phyloP scores from a whole-genome alignment of 2,888 invertebrate species.

The Andrena fulva region DNA sequence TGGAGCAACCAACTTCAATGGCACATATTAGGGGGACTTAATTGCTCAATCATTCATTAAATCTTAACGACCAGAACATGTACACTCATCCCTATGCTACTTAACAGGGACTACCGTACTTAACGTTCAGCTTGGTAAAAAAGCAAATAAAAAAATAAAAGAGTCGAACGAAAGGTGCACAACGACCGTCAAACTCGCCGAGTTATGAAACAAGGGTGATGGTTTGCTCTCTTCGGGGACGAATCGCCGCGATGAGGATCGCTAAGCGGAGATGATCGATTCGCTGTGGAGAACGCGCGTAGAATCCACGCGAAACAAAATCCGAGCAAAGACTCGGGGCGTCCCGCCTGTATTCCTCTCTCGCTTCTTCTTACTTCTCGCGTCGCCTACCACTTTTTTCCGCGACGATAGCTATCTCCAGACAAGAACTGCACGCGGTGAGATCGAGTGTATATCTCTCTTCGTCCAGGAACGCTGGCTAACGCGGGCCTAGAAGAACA shows the following conservation, averaged over 20 bases:
- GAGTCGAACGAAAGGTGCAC: background rate
- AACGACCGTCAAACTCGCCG: background rate
- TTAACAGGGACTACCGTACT: background rate
- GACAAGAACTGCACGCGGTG: slow-evolving; percentile 15
- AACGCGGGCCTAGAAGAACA: slow-evolving; percentile 14
- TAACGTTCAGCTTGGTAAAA: background rate
- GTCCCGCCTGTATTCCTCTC: slow-evolving; percentile 12
- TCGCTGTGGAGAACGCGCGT: slow-evolving; percentile 39
- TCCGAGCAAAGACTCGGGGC: slow-evolving; percentile 56
- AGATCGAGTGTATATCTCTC: slow-evolving; percentile 31
- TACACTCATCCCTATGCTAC: background rate
- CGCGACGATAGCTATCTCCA: slow-evolving; percentile 33
- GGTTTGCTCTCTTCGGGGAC: background rate
- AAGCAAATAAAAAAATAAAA: no score
- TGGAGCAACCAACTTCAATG: background rate
- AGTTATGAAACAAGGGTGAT: background rate
- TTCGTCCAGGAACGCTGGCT: slow-evolving; percentile 7
- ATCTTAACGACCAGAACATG: background rate
- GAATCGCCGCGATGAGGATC: slow-evolving; percentile 33
- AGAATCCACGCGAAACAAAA: slow-evolving; percentile 63
- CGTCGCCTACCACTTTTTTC: slow-evolving; percentile 61
- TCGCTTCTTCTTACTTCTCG: background rate
- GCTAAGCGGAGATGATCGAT: slow-evolving; percentile 39
- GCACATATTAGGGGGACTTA: background rate
- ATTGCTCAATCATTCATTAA: slow-evolving; percentile 3